A percentile compares a stretch with the other conserved stretches of the same genome.
Conservation (phyloP, 30 jellyfish, hydroid and myxozoan genomes). For the Haliclystus octoradiatus region DNA sequence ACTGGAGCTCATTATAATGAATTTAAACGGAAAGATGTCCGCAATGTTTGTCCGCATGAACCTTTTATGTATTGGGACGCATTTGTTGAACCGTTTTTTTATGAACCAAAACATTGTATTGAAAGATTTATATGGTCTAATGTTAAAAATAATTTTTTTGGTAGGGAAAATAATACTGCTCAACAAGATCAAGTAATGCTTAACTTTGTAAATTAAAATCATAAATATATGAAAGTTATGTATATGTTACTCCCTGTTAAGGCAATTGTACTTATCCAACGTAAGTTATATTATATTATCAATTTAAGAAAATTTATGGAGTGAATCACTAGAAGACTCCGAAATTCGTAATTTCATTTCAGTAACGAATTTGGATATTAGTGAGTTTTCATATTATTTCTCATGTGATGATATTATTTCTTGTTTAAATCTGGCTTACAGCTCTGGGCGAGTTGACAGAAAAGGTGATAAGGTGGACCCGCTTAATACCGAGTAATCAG, state of each 20-base stretch:
- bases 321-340: too few relatives aligned
- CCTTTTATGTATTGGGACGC: slow-evolving; percentile 27
- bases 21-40: slow-evolving; percentile 1
- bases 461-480: slow-evolving; percentile 34
- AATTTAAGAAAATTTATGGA: too few relatives aligned
- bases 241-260: too few relatives aligned
- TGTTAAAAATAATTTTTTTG: not conserved
- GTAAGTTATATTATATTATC: too few relatives aligned
- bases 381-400: too few relatives aligned
- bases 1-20: slow-evolving; percentile 1
- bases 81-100: slow-evolving; percentile 9
- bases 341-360: too few relatives aligned
- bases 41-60: slow-evolving; percentile 12
- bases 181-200: not conserved
- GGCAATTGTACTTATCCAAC: too few relatives aligned
- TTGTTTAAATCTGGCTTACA: too few relatives aligned
- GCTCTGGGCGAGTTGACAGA: slow-evolving; percentile 13
- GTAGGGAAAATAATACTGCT: not conserved
- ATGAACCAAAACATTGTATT: slow-evolving; percentile 36
- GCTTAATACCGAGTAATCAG: not conserved
- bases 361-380: too few relatives aligned
- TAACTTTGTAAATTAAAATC: too few relatives aligned
- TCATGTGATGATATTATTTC: too few relatives aligned
- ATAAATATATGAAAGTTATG: too few relatives aligned
- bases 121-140: slow-evolving; percentile 27